Base-by-base conservation (phyloP, 2,797 vertebrate species). In the Botia kubotai region DNA sequence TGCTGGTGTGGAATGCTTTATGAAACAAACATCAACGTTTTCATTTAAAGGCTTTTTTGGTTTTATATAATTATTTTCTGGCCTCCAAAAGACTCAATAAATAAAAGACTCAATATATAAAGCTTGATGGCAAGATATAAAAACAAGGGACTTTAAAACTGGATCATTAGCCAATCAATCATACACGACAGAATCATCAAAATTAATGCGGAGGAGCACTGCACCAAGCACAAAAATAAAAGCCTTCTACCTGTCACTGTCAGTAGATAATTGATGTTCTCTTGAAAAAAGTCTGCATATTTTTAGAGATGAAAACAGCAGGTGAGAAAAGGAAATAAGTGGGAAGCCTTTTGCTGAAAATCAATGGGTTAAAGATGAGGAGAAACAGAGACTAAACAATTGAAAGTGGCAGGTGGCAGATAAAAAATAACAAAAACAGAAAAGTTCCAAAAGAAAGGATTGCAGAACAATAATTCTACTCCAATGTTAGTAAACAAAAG, bases 171-270 rank as follows among this genome's bases (percentile, higher is more conserved):
- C 58, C 39, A n/a, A 55, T 48, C 1, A 48, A 16, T 69, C 21
- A 69, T 29, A 29, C 16, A 29, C 2, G 55, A 55, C 4, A 16
- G 53, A 77, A 2, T 23, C 46, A 19, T 58, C 8, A 0, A 19
- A 67, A 77, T 69, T 0, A 77, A 77, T 33, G 17, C 36, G 57
- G 26, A 69, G 16, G 16, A 77, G 52, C 29, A 29, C 29, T 4
- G 88, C 72, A 83, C 77, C 83, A 33, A 55, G 5, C 1, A 3
- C 46, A 23, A 77, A 57, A 13, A 77, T 68, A 77, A 58, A 57
- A 46, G n/a, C 14, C 87, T 87, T 79, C 84, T 68, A 33, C 82
- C 75, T 39, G 55, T 68, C 75, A 29, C 16, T 77, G 65, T 77
- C 65, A 29, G 75, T 19, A 26, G 33, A 10, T 69, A 52, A 46